Conservation (phyloP, 1,140 invertebrate species). For the Plutomurus gul region DNA sequence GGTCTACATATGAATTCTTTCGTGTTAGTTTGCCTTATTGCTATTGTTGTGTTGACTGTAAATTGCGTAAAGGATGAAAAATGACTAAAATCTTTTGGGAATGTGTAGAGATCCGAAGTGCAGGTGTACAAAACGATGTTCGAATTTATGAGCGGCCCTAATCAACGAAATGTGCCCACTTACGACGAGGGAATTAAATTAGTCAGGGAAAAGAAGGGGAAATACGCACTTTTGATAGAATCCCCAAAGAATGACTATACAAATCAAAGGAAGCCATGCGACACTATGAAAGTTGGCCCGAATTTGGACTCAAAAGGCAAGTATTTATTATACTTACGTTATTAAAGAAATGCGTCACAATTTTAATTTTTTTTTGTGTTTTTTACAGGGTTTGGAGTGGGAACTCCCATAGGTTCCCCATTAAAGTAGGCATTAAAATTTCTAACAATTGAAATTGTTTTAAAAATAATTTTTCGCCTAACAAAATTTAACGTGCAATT, state of each 20-base stretch:
- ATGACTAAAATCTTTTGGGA: not conserved
- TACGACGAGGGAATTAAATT: conserved; percentile 64
- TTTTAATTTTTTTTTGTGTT: not conserved
- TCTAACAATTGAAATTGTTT: too few relatives aligned
- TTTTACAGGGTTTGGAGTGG: conserved; percentile 58
- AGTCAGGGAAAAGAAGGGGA: conserved; percentile 62
- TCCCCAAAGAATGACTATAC: conserved; percentile 70
- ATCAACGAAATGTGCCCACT: conserved; percentile 61
- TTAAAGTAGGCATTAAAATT: conserved; percentile 59
- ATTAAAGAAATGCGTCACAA: not conserved
- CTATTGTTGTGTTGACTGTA: too few relatives aligned
- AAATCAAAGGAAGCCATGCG: conserved; percentile 63
- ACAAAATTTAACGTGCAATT: too few relatives aligned
- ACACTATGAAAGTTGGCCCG: conserved; percentile 70
- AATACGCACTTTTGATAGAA: conserved; percentile 71
- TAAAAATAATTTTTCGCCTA: too few relatives aligned
- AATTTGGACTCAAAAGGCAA: conserved; percentile 66
- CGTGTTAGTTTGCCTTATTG: conserved; percentile 56
- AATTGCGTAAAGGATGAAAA: not conserved
- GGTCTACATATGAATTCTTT: conserved; percentile 69
- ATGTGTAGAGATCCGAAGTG: conserved; percentile 64
- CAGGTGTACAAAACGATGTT: conserved; percentile 68
- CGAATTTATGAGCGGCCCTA: conserved; percentile 61
- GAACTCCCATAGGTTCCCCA: conserved; percentile 63
- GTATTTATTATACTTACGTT: conserved; percentile 61